These are phyloP conservation scores for Ctenochaetus hawaiiensis DNA, from an alignment of 2,797 vertebrate species.

Conservation along the genomic window DNA sequence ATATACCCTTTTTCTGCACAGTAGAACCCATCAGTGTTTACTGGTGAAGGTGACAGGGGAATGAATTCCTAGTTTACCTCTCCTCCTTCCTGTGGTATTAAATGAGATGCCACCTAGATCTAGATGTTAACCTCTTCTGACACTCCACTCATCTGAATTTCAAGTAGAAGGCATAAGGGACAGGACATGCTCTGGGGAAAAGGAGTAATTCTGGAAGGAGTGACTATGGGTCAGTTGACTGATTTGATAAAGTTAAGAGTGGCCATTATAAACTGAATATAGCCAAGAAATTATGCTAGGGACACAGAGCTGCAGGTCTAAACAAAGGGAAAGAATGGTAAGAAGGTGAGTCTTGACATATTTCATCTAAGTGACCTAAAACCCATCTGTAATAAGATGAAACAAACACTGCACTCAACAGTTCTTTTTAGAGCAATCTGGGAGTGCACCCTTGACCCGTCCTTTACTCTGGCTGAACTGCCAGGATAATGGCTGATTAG, in stretches of 20 bases:
- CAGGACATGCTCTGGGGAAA: conserved; percentile 58
- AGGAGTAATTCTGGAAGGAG: conserved; percentile 35
- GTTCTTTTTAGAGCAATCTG: neutral
- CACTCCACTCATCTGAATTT: conserved; percentile 77
- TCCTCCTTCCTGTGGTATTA: conserved; percentile 30
- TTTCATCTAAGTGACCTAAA: neutral
- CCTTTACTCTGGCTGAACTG: conserved; percentile 1
- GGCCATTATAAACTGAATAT: conserved; percentile 10
- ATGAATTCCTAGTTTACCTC: conserved; percentile 37
- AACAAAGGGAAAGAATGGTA: neutral
- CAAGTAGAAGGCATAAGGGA: conserved; percentile 66
- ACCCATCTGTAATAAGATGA: neutral
- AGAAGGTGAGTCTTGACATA: neutral
- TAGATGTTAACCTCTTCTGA: conserved; percentile 76
- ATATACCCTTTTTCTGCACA: neutral
- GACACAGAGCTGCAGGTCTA: neutral
- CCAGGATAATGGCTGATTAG: conserved; percentile 24
- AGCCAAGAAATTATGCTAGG: neutral
- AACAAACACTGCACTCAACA: neutral
- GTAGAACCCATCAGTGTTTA: neutral
- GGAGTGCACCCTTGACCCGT: conserved; percentile 15
- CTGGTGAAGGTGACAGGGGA: conserved; percentile 42
- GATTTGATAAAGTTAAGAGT: conserved; percentile 48
- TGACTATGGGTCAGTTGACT: conserved; percentile 45
- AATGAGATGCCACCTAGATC: conserved; percentile 55